Conservation (phyloP, 2,888 invertebrate species). For the Agrypnus murinus region DNA sequence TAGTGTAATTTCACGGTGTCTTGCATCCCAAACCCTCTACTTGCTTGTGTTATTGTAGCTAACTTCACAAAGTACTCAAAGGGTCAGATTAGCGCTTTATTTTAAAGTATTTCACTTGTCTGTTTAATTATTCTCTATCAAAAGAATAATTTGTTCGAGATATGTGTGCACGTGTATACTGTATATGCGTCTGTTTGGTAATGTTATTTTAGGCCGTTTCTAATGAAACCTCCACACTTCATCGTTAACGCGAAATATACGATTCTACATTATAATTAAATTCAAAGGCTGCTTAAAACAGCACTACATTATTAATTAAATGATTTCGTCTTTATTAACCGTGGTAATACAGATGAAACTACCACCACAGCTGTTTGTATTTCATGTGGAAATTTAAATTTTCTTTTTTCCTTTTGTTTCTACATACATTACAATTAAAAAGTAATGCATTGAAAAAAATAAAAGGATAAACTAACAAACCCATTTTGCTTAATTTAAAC, state of each 20-base stretch:
- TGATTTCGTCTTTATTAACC: conserved; percentile 13
- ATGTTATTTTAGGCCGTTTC: conserved; percentile 30
- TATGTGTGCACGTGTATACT: background rate
- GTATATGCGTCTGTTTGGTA: background rate
- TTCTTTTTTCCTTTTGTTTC: too few relatives aligned
- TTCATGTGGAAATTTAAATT: too few relatives aligned
- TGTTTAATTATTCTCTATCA: conserved; percentile 39
- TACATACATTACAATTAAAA: too few relatives aligned
- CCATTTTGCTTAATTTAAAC: too few relatives aligned
- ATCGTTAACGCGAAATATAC: conserved; percentile 6
- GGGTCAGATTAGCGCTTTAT: conserved; percentile 59
- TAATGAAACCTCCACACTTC: conserved; percentile 22
- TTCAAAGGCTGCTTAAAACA: conserved; percentile 20
- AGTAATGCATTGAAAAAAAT: too few relatives aligned
- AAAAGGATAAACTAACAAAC: too few relatives aligned
- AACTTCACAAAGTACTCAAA: conserved; percentile 59
- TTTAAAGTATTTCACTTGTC: conserved; percentile 53
- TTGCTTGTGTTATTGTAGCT: conserved; percentile 57
- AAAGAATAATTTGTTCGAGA: conserved; percentile 38
- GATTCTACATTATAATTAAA: conserved; percentile 31
- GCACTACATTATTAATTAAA: conserved; percentile 4
- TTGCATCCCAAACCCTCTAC: conserved; percentile 73
- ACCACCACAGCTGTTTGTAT: background rate
- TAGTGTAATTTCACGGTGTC: conserved; percentile 77
- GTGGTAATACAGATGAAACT: background rate